These are phyloP conservation scores for Andrena hattorfiana DNA, from an alignment of 2,888 invertebrate genomes.

Conservation along the genomic window DNA sequence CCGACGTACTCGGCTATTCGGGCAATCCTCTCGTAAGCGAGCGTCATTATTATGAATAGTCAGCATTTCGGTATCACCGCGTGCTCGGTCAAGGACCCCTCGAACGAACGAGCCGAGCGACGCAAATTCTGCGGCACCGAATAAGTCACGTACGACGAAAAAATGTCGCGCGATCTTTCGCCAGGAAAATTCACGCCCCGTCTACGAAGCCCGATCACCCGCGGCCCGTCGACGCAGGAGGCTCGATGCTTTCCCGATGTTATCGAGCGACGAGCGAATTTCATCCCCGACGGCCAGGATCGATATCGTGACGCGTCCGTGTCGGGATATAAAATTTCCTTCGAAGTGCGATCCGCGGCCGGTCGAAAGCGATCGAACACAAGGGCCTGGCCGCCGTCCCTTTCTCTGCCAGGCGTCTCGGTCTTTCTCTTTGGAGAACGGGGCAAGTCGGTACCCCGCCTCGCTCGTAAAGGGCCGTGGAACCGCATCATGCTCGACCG, in stretches of 20 bases:
- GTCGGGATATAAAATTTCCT: slow-evolving; percentile 61
- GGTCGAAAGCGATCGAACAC: slow-evolving; percentile 67
- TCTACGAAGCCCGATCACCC: too few species aligned
- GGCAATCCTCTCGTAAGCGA: slow-evolving; percentile 34
- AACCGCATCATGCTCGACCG: slow-evolving; percentile 79
- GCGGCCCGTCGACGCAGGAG: neutral
- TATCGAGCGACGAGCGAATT: neutral
- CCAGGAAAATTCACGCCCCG: neutral
- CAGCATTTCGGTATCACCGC: slow-evolving; percentile 65
- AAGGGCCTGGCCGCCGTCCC: slow-evolving; percentile 59
- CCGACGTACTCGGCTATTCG: slow-evolving; percentile 17
- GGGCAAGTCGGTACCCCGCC: slow-evolving; percentile 72
- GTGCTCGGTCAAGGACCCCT: slow-evolving; percentile 73
- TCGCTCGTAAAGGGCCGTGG: slow-evolving; percentile 73
- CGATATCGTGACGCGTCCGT: slow-evolving; percentile 14
- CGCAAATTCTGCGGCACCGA: slow-evolving; percentile 41
- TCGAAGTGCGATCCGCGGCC: slow-evolving; percentile 57
- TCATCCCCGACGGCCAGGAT: neutral
- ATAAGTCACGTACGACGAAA: slow-evolving; percentile 36
- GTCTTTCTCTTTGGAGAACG: slow-evolving; percentile 71
- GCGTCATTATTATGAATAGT: slow-evolving; percentile 61
- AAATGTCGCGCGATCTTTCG: neutral
- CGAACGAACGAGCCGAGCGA: slow-evolving; percentile 45
- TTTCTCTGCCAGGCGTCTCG: slow-evolving; percentile 47
- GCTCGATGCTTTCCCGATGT: neutral